Base-by-base conservation (phyloP, 2,888 invertebrate genomes). In the Phaedon cochleariae region DNA sequence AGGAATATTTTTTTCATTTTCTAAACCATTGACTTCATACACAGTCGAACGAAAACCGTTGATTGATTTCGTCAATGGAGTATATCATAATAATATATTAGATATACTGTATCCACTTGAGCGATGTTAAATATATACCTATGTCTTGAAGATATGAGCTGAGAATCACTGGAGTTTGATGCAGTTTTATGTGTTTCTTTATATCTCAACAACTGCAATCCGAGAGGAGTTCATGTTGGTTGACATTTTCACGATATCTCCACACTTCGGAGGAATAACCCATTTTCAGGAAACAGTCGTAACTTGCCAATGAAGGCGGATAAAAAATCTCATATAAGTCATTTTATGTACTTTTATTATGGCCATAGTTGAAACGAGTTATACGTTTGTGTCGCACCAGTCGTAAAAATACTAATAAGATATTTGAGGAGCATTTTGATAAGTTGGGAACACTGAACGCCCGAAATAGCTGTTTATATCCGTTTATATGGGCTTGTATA, bases 291-390 rank as follows among this genome's bases (percentile, higher is more conserved):
- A 62, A 61, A 55, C 55, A 55, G 62, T 62, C 62, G 49, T 62
- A 62, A 62, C 62, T 62, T 55, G 55, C 55, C 62, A 49, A 62
- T 62, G 49, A n/a, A 48, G 54, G 29, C 20, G 49, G 48, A 59
- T 59, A 59, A 62, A 62, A 55, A 34, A 51, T 53, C 59, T 64
- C 53, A 64, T 64, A 64, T 59, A 64, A 59, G 49, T 64, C 49
- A 48, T 64, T 64, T 59, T 64, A 64, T 64, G 54, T 64, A 64
- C 53, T 64, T 59, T 37, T 48, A 18, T 59, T 64, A 64, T 34
- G 49, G 41, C 45, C 55, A 41, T 41, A 41, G 41, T 41, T 41
- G 41, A 41, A 41, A 41, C 41, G 41, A 41, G 15, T 41, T 41
- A 41, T 41, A 41, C 41, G 41, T 15, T 41, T 41, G 41, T 41